phyloP scores from a whole-genome alignment of 1,140 invertebrate species.

The Tyrophagus putrescentiae region DNA sequence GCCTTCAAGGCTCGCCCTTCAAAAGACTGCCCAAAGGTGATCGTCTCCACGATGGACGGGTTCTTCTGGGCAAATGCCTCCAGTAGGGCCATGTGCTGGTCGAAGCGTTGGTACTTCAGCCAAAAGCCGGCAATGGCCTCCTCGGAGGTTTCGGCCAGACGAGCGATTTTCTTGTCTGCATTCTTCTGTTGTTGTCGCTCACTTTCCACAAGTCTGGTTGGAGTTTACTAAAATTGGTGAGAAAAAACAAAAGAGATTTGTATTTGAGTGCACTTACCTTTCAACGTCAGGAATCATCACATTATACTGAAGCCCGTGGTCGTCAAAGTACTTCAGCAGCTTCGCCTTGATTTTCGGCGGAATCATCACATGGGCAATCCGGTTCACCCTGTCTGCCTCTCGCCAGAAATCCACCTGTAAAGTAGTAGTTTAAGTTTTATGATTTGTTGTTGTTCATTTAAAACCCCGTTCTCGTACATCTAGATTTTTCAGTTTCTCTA shows the following conservation, averaged over 20 bases:
- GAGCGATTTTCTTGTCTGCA: neutral
- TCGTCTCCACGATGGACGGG: neutral
- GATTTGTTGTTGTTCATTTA: too few relatives aligned
- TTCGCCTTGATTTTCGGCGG: constrained; percentile 43
- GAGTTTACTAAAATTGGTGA: neutral
- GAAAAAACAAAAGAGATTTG: neutral
- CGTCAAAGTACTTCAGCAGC: constrained; percentile 44
- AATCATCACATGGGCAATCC: constrained; percentile 51
- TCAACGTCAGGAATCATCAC: constrained; percentile 52
- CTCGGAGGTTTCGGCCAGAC: neutral
- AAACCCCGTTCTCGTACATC: too few relatives aligned
- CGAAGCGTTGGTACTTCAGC: neutral
- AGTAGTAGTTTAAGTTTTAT: neutral
- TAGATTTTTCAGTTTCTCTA: neutral
- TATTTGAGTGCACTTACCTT: constrained; percentile 38
- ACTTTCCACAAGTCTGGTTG: neutral
- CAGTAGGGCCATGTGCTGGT: neutral
- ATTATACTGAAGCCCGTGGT: constrained; percentile 46
- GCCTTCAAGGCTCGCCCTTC: constrained; percentile 20
- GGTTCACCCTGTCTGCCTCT: constrained; percentile 36
- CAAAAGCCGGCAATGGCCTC: neutral
- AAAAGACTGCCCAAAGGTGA: constrained; percentile 17
- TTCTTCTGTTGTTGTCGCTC: neutral
- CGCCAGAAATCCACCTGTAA: constrained; percentile 36
- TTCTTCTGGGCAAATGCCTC: neutral